These are phyloP conservation scores for Pteromalus puparum DNA, from an alignment of 1,140 invertebrate genomes.

Conservation along the genomic window DNA sequence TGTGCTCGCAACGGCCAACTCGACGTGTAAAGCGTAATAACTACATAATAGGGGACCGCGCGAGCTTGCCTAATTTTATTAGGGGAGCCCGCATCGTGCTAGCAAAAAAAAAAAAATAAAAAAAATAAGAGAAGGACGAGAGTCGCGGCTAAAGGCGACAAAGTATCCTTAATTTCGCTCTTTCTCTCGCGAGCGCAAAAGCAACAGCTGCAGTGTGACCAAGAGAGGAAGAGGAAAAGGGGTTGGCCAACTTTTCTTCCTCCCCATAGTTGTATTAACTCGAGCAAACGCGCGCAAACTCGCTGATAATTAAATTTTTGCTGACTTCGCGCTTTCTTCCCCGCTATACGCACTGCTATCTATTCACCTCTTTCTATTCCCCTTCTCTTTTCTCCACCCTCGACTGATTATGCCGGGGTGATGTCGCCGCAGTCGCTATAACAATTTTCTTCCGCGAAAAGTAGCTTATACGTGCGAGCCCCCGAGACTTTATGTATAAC, in stretches of 20 bases:
- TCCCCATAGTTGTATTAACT: constrained; percentile 4
- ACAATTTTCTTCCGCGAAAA: neutral
- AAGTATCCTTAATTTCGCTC: constrained; percentile 27
- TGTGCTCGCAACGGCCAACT: neutral
- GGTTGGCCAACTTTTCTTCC: neutral
- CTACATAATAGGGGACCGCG: neutral
- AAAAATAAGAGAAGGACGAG: neutral
- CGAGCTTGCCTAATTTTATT: neutral
- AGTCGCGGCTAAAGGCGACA: neutral
- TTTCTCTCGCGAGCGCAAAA: neutral
- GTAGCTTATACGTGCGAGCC: neutral
- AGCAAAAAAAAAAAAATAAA: neutral
- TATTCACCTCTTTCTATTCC: neutral
- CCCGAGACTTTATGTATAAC: neutral
- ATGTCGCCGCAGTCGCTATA: neutral
- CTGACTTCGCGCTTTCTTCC: neutral
- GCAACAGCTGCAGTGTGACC: neutral
- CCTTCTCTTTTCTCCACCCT: neutral
- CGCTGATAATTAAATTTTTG: constrained; percentile 36
- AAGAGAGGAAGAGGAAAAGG: neutral
- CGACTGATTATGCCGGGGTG: neutral
- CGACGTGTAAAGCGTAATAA: constrained; percentile 16
- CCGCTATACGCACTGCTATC: too few species aligned
- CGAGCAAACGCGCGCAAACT: neutral
- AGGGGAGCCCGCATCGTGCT: neutral